Percentiles rank a stretch among this genome's conserved stretches.
These are phyloP conservation scores for Chromis chromis DNA, from an alignment of 2,797 vertebrate species.

Conservation along the genomic window DNA sequence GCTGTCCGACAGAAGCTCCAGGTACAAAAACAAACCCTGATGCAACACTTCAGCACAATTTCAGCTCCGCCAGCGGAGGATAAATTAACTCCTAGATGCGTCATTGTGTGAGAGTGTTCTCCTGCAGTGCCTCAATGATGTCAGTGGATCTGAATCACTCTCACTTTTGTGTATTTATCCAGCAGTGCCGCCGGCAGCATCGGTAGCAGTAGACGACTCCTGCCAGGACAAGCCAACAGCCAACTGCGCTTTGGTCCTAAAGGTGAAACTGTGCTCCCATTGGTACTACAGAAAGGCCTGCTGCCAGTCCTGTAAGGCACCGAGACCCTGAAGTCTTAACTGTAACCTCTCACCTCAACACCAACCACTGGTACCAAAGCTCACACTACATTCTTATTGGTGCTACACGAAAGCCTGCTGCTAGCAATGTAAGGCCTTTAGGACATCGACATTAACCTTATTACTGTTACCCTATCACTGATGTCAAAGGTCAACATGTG, in stretches of 20 bases:
- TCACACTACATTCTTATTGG: constrained; percentile 47
- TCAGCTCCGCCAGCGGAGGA: background rate
- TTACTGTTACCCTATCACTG: constrained; percentile 22
- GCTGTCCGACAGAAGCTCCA: constrained; percentile 84
- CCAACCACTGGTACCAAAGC: constrained; percentile 48
- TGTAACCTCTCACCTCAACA: constrained; percentile 32
- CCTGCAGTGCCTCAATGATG: background rate
- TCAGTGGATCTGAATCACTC: background rate
- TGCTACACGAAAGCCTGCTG: constrained; percentile 60
- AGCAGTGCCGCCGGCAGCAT: constrained; percentile 42
- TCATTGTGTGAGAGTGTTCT: background rate
- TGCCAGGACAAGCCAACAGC: constrained; percentile 87
- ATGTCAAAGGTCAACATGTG: constrained; percentile 47
- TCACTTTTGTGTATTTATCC: background rate
- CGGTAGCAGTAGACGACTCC: constrained; percentile 74
- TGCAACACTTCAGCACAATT: constrained; percentile 3
- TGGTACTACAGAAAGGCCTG: constrained; percentile 91
- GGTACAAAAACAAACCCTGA: constrained; percentile 71
- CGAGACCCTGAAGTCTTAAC: constrained; percentile 71
- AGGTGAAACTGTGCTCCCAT: constrained; percentile 90
- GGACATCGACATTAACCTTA: constrained; percentile 14
- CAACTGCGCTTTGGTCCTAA: constrained; percentile 88
- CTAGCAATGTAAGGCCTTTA: constrained; percentile 42
- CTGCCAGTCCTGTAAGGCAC: constrained; percentile 86
- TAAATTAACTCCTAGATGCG: background rate